phyloP scores from a whole-genome alignment of 30 jellyfish, hydroid and myxozoan genomes.

The Aurelia sp. region DNA sequence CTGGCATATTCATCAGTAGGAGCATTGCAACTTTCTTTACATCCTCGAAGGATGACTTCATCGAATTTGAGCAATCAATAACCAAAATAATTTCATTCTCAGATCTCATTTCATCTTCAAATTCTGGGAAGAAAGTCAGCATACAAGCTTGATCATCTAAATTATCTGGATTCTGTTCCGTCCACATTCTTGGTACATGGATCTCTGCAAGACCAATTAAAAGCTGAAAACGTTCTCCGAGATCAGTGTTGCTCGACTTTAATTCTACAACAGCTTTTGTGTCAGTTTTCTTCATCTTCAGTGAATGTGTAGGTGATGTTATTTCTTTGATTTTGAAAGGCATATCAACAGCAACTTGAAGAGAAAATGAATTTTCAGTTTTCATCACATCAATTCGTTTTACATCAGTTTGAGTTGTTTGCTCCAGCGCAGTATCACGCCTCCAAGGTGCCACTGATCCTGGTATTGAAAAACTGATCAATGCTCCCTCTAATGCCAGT shows the following conservation, averaged over 20 bases:
- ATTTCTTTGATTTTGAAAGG: conserved; percentile 74
- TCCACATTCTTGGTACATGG: conserved; percentile 94
- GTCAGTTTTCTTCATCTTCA: conserved; percentile 83
- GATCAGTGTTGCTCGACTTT: conserved; percentile 26
- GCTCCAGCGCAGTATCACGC: conserved; percentile 74
- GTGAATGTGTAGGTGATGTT: conserved; percentile 80
- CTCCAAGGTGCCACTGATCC: conserved; percentile 97
- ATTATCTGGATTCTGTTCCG: conserved; percentile 73
- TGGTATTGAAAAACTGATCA: conserved; percentile 81
- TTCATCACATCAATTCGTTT: conserved; percentile 26
- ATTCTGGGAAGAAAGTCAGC: conserved; percentile 92
- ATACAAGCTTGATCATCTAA: conserved; percentile 88
- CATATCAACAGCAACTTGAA: conserved; percentile 87
- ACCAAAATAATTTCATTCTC: conserved; percentile 61
- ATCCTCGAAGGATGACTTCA: conserved; percentile 45
- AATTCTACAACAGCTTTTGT: conserved; percentile 84
- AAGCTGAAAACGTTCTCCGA: conserved; percentile 82
- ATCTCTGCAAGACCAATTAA: conserved; percentile 84
- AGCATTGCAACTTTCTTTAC: conserved; percentile 76
- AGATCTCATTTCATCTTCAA: conserved; percentile 26
- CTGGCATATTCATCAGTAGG: conserved; percentile 55
- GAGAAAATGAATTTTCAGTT: conserved; percentile 60
- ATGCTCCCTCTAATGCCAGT: conserved; percentile 82
- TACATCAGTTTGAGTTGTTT: conserved; percentile 50
- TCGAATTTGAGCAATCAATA: conserved; percentile 83